These are phyloP conservation scores for Physella acuta DNA, from an alignment of 1,140 invertebrate species.

Conservation along the genomic window DNA sequence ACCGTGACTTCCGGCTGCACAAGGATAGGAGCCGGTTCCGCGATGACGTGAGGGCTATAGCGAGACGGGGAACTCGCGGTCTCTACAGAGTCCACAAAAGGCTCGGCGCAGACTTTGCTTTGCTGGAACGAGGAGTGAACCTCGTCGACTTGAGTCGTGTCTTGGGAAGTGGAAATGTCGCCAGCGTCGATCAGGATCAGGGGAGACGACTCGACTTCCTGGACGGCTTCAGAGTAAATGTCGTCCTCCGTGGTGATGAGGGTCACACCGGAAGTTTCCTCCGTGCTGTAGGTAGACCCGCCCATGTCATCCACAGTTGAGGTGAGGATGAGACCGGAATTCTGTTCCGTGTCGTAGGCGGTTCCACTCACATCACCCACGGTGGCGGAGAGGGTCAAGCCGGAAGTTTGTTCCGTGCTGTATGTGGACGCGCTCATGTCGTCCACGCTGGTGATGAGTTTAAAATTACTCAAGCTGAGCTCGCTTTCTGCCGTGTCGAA, in stretches of 20 bases:
- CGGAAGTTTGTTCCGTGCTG: not conserved
- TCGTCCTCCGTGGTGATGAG: slow-evolving; percentile 2
- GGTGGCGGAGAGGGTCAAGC: not conserved
- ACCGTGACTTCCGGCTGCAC: no score
- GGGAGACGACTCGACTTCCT: not conserved
- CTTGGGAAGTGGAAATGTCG: no score
- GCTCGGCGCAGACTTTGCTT: no score
- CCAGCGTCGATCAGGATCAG: no score
- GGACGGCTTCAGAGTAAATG: slow-evolving; percentile 2
- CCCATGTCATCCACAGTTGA: not conserved
- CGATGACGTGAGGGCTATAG: no score
- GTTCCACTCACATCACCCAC: slow-evolving; percentile 4
- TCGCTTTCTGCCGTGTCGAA: not conserved
- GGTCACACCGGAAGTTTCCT: not conserved
- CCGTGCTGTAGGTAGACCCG: slow-evolving; percentile 2
- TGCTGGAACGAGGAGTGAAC: no score
- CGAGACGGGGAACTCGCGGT: no score
- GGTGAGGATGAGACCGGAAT: not conserved
- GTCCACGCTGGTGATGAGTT: not conserved
- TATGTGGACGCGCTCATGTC: not conserved
- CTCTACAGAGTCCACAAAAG: no score
- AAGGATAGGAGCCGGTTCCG: no score
- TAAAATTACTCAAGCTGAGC: not conserved
- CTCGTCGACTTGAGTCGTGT: no score
- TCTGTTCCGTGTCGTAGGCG: not conserved